phyloP scores from a whole-genome alignment of 1,140 invertebrate genomes.

The Drosophila tristis region DNA sequence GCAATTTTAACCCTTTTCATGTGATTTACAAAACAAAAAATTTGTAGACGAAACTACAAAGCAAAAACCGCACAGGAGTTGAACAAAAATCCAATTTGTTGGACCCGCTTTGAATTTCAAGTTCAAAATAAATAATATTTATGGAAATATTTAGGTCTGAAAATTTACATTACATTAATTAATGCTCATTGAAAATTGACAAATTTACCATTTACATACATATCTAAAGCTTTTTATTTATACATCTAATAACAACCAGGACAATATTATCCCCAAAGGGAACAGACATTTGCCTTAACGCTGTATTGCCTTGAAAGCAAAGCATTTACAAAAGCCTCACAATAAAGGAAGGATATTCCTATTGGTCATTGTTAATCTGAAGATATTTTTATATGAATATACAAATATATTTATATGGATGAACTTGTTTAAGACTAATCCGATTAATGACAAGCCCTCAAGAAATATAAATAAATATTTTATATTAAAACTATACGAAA shows the following conservation, averaged over 20 bases:
- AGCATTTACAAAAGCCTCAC: slow-evolving; percentile 29
- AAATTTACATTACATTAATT: slow-evolving; percentile 9
- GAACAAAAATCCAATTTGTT: slow-evolving; percentile 3
- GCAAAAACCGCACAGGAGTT: slow-evolving; percentile 4
- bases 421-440: slow-evolving; percentile 35
- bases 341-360: slow-evolving; percentile 14
- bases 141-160: slow-evolving; percentile 14
- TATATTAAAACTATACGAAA: slow-evolving; percentile 10
- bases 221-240: slow-evolving; percentile 9
- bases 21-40: slow-evolving; percentile 54
- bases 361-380: slow-evolving; percentile 49
- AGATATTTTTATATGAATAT: slow-evolving; percentile 37
- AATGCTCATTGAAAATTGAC: slow-evolving; percentile 29
- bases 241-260: slow-evolving; percentile 10
- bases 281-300: slow-evolving; percentile 18
- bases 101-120: slow-evolving; percentile 20
- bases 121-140: slow-evolving; percentile 29
- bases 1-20: slow-evolving; percentile 11
- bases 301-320: slow-evolving; percentile 46
- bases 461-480: slow-evolving; percentile 41
- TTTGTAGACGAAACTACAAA: slow-evolving; percentile 23
- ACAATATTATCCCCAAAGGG: slow-evolving; percentile 33
- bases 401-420: slow-evolving; percentile 23
- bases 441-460: slow-evolving; percentile 43
- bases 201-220: slow-evolving; percentile 30